These are phyloP conservation scores for Diprion similis DNA, from an alignment of 1,140 invertebrate genomes.

Conservation along the genomic window DNA sequence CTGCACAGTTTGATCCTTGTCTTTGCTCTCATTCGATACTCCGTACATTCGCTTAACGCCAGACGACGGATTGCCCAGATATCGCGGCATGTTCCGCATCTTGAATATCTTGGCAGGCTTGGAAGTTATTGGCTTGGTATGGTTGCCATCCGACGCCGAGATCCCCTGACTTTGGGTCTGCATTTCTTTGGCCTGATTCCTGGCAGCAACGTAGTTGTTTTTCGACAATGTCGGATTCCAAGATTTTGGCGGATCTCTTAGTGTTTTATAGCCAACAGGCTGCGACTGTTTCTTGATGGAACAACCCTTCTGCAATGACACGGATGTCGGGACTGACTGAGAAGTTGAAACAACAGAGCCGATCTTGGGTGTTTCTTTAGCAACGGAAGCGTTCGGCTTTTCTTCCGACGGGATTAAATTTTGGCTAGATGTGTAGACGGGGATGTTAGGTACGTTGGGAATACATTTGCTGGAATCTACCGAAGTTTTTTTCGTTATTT, in stretches of 20 bases:
- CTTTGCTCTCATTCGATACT: conserved; percentile 47
- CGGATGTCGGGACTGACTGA: conserved; percentile 22
- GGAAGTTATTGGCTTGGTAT: conserved; percentile 46
- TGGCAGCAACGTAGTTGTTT: conserved; percentile 58
- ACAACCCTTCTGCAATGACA: conserved; percentile 33
- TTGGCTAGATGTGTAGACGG: conserved; percentile 52
- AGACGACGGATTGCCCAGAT: conserved; percentile 67
- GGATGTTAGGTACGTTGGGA: conserved; percentile 53
- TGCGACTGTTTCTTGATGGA: conserved; percentile 47
- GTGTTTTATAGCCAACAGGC: conserved; percentile 64
- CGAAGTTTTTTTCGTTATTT: conserved; percentile 52
- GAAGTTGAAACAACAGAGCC: conserved; percentile 2
- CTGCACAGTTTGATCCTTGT: conserved; percentile 44
- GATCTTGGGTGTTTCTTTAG: conserved; percentile 19
- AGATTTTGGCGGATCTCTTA: conserved; percentile 64
- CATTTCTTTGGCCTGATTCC: conserved; percentile 54
- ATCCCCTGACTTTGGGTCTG: conserved; percentile 36
- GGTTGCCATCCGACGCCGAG: conserved; percentile 30
- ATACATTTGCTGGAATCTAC: conserved; percentile 39
- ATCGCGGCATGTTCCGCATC: conserved; percentile 65
- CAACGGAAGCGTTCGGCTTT: conserved; percentile 11
- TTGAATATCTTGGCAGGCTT: conserved; percentile 68
- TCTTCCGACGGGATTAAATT: conserved; percentile 15
- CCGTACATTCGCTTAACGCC: conserved; percentile 70
- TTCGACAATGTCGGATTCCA: conserved; percentile 68